Evolutionary conservation across 92 coral and sea anemone genomes (phyloP).

Genomic region (Palythoa heliodiscus): DNA sequence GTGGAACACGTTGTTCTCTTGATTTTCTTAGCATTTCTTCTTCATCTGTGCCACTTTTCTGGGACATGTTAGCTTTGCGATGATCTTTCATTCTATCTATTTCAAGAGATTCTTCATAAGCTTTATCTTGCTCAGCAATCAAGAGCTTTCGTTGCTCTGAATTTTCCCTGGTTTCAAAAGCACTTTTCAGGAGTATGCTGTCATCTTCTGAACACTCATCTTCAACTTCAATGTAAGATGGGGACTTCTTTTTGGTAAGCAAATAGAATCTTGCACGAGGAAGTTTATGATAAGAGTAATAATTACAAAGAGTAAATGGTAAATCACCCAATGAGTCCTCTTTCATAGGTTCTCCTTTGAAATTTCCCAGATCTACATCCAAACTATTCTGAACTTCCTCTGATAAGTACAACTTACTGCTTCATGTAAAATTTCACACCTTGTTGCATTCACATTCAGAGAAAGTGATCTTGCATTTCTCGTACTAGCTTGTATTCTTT

Average conservation of each 20-base stretch:
- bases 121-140: not conserved
- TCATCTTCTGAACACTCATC: conserved; percentile 12
- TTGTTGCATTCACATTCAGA: no score
- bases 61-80: not conserved
- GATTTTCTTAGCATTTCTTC: not conserved
- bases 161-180: conserved; percentile 18
- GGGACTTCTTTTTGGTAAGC: conserved; percentile 8
- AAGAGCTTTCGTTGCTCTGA: not conserved
- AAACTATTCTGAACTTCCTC: not conserved
- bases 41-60: not conserved
- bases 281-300: conserved; percentile 23
- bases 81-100: not conserved
- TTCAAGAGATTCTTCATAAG: not conserved
- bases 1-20: not conserved
- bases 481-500: no score
- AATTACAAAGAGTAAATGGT: conserved; percentile 13
- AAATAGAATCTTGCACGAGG: conserved; percentile 29
- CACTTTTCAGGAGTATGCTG: conserved; percentile 22
- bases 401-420: not conserved
- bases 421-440: no score
- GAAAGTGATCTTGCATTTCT: no score
- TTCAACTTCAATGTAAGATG: conserved; percentile 6
- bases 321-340: not conserved
- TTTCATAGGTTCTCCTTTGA: conserved; percentile 1
- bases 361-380: not conserved